A percentile compares a stretch with the other conserved stretches of the same genome.
Evolutionary conservation across 2,797 vertebrate species (phyloP).

Genomic region (Taeniopygia guttata): DNA sequence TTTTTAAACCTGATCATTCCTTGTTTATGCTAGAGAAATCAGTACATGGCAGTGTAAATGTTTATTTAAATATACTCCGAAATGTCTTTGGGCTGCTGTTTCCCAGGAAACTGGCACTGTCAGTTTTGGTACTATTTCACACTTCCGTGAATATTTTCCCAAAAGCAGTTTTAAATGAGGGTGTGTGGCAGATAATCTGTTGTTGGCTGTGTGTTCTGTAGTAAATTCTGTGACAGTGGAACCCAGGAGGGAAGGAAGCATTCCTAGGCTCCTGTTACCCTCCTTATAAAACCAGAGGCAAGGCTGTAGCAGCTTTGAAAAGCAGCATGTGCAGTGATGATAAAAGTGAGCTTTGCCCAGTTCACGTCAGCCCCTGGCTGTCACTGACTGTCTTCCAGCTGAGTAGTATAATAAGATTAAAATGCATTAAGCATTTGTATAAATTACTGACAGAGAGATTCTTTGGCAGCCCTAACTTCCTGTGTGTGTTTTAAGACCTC

Average conservation of each 20-base stretch:
- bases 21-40: not conserved
- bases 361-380: not conserved
- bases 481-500: not conserved
- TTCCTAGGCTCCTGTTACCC: not conserved
- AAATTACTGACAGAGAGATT: not conserved
- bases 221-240: not conserved
- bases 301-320: not conserved
- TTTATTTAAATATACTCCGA: not conserved
- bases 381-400: not conserved
- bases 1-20: not conserved
- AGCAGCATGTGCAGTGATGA: not conserved
- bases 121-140: not conserved
- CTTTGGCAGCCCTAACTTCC: fast-evolving
- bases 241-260: not conserved
- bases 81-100: not conserved
- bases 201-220: not conserved
- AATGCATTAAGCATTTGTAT: not conserved
- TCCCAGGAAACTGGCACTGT: not conserved
- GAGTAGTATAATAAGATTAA: not conserved
- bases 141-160: not conserved
- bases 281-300: not conserved
- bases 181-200: not conserved
- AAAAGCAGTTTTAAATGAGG: not conserved
- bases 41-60: not conserved
- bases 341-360: not conserved